Percentiles rank a stretch among this genome's conserved stretches.
Evolutionary conservation across 2,797 vertebrate species (phyloP).

Genomic region (Pelochelys cantorii): DNA sequence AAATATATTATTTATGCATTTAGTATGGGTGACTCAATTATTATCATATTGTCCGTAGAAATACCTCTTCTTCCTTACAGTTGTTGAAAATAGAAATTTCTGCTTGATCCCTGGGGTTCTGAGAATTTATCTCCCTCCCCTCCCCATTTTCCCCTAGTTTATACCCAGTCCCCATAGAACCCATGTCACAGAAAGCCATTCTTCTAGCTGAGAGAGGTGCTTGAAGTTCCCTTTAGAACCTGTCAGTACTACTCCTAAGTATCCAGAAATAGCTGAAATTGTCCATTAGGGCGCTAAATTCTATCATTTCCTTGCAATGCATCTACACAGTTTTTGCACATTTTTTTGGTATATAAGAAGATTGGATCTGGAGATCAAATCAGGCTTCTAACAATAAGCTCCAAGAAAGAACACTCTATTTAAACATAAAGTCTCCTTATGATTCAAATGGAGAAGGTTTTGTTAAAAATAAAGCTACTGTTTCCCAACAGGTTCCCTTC

Average conservation of each 20-base stretch:
- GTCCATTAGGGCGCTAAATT: no score
- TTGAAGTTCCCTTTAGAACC: background rate
- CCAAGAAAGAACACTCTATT: background rate
- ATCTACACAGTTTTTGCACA: background rate
- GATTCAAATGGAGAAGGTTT: background rate
- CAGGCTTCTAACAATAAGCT: background rate
- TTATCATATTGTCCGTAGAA: background rate
- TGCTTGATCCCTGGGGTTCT: background rate
- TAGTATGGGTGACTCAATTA: rapidly evolving
- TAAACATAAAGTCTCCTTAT: background rate
- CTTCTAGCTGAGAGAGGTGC: background rate
- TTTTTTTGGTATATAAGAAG: background rate
- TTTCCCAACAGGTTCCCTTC: background rate
- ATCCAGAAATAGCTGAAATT: background rate
- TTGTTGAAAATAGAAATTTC: slow-evolving; percentile 1
- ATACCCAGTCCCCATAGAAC: background rate
- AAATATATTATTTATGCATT: background rate
- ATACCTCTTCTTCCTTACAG: background rate
- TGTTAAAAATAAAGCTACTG: background rate
- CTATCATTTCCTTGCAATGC: background rate
- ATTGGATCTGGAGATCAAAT: background rate
- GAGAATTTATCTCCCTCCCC: background rate
- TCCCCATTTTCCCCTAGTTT: background rate
- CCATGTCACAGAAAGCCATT: background rate
- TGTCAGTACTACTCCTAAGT: background rate